Percentiles rank a stretch among this genome's conserved stretches.
These are phyloP conservation scores for Halocynthia roretzi DNA, from an alignment of 23 tunicate species.

Conservation along the genomic window DNA sequence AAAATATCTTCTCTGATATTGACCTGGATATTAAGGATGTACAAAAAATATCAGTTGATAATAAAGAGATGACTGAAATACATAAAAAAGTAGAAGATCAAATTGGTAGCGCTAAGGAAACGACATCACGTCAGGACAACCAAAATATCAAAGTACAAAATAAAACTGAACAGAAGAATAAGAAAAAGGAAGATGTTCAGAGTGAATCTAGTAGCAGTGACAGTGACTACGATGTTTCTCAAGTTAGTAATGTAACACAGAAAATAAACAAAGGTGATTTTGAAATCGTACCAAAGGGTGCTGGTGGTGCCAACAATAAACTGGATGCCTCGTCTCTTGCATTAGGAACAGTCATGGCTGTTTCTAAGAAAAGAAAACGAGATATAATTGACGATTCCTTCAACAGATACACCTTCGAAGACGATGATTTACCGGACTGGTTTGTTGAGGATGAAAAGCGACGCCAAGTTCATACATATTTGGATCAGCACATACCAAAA, in stretches of 20 bases:
- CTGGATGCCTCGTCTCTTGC: constrained; percentile 77
- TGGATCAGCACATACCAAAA: constrained; percentile 51
- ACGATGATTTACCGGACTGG: constrained; percentile 90
- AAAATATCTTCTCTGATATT: constrained; percentile 26
- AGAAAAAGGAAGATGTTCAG: constrained; percentile 5
- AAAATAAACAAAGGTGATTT: constrained; percentile 1
- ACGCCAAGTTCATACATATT: constrained; percentile 14
- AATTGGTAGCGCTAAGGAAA: constrained; percentile 8
- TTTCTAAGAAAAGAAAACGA: constrained; percentile 68
- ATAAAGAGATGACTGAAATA: constrained; percentile 1
- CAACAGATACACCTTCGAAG: constrained; percentile 80
- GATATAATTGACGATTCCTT: constrained; percentile 83
- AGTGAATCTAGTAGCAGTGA: constrained; percentile 31
- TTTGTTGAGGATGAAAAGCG: constrained; percentile 86
- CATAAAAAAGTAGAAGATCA: constrained; percentile 19
- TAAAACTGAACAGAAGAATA: not conserved
- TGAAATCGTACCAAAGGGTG: constrained; percentile 18
- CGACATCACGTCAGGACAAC: constrained; percentile 3
- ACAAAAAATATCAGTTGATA: not conserved
- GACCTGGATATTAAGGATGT: not conserved
- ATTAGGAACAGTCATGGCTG: constrained; percentile 79
- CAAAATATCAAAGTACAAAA: constrained; percentile 13
- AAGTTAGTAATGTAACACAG: constrained; percentile 1
- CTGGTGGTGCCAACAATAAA: constrained; percentile 19
- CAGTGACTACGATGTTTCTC: constrained; percentile 70